phyloP scores from a whole-genome alignment of 2,797 vertebrate species.

The Characodon lateralis region DNA sequence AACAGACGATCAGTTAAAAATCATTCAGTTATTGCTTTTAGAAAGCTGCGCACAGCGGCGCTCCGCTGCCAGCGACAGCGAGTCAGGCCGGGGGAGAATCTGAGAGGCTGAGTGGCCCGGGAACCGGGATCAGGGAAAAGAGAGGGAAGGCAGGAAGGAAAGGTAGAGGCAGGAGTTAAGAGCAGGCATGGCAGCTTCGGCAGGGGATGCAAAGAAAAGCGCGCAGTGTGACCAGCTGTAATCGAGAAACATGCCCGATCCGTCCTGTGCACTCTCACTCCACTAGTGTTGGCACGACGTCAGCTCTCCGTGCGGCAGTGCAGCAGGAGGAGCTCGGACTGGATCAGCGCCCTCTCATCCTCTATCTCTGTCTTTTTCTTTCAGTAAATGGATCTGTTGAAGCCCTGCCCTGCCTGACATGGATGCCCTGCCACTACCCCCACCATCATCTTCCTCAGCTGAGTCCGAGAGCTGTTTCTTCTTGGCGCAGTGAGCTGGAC shows the following conservation, averaged over 20 bases:
- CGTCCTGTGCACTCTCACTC: conserved; percentile 58
- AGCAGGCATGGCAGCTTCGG: conserved; percentile 66
- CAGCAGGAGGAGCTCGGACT: conserved; percentile 85
- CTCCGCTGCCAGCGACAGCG: conserved; percentile 13
- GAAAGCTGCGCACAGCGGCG: conserved; percentile 44
- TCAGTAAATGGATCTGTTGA: conserved; percentile 89
- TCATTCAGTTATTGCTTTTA: conserved; percentile 63
- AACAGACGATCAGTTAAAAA: conserved; percentile 68
- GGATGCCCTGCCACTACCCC: conserved; percentile 87
- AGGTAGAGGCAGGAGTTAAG: conserved; percentile 3
- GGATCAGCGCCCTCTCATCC: conserved; percentile 28
- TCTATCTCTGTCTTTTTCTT: conserved; percentile 76
- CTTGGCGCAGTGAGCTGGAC: conserved; percentile 96
- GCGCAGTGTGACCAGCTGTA: conserved; percentile 81
- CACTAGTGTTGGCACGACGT: conserved; percentile 86
- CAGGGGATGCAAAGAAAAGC: conserved; percentile 68
- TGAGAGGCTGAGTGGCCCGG: conserved; percentile 48
- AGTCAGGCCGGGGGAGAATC: conserved; percentile 20
- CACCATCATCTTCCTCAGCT: conserved; percentile 74
- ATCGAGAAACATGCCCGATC: conserved; percentile 80
- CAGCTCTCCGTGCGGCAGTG: conserved; percentile 91
- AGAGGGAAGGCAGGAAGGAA: background rate
- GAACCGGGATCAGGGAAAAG: conserved; percentile 17
- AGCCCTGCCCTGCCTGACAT: conserved; percentile 89
- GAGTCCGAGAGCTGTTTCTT: conserved; percentile 88